These are phyloP conservation scores for Anagyrus pseudococci DNA, from an alignment of 2,888 invertebrate genomes.

Conservation along the genomic window DNA sequence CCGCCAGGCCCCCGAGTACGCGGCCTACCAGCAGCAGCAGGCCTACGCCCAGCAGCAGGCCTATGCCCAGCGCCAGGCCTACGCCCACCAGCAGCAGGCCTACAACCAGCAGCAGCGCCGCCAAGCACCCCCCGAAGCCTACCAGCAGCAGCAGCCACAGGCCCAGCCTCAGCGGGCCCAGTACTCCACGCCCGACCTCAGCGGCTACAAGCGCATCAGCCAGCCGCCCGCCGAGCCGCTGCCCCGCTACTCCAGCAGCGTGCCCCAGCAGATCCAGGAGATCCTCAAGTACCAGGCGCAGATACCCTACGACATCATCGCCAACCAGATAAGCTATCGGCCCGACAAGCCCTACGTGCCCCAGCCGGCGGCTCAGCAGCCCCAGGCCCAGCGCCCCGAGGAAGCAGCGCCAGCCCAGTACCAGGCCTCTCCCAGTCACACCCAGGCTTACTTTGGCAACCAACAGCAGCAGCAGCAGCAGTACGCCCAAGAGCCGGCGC, in stretches of 20 bases:
- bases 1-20: conserved; percentile 34
- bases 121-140: conserved; percentile 20
- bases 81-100: conserved; percentile 31
- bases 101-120: conserved; percentile 26
- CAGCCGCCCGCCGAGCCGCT: conserved; percentile 49
- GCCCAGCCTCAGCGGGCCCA: conserved; percentile 42
- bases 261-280: conserved; percentile 51
- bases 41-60: conserved; percentile 35
- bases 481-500: background rate
- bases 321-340: conserved; percentile 51
- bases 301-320: conserved; percentile 56
- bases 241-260: conserved; percentile 52
- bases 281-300: conserved; percentile 53
- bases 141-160: conserved; percentile 38
- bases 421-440: conserved; percentile 7
- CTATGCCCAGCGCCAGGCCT: conserved; percentile 33
- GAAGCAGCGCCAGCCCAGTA: background rate
- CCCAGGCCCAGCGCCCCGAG: background rate
- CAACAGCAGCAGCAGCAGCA: conserved; percentile 19
- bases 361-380: conserved; percentile 42
- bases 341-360: conserved; percentile 56
- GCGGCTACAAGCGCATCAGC: conserved; percentile 47
- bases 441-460: conserved; percentile 7
- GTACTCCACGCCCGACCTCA: conserved; percentile 36
- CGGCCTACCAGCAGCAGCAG: conserved; percentile 30